Base-by-base conservation (phyloP, 2,888 invertebrate species). In the Sesia bembeciformis region DNA sequence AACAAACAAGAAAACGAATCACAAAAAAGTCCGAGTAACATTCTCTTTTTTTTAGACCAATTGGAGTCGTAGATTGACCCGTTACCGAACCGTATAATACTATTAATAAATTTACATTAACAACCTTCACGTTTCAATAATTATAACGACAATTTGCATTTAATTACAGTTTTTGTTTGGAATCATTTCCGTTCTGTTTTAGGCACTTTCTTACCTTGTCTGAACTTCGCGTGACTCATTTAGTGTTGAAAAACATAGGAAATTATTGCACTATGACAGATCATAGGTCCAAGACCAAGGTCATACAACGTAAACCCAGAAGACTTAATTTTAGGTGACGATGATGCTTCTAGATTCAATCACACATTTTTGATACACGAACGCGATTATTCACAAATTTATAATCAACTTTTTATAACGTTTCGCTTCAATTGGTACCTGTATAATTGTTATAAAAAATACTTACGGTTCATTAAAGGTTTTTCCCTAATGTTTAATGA, bases 141-240 rank as follows among this genome's bases (percentile, higher is more conserved):
- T 4, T 46, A 46, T 8, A 64, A 62, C 66, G 70, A 23, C 23
- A 23, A 61, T 58, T 63, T 68, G 67, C 63, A 66, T 67, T 67
- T 73, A 74, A 74, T 74, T 68, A 63, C 52, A 51, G 61, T 75
- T 80, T 78, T 79, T 76, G 66, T 51, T 50, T 51, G 49, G 40
- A 55, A 52, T 49, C 49, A 56, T 67, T 72, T 76, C 76, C 76
- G 69, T 61, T 58, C 67, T 69, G 71, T 72, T 74, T 72, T 65
- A 69, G 68, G 57, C 60, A 71, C 71, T 75, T 74, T 73, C 72
- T 71, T 73, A 62, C 50, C 54, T 53, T 65, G 66, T 65, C 64
- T 66, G 57, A 68, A 69, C 62, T 46, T 7, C 39, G 6, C 23
- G 38, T 50, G 50, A 50, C 50, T 50, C 23, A 38, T 39, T 50